A percentile compares a stretch with the other conserved stretches of the same genome.
These are phyloP conservation scores for Amblyraja radiata DNA, from an alignment of 2,797 vertebrate genomes.

Conservation along the genomic window DNA sequence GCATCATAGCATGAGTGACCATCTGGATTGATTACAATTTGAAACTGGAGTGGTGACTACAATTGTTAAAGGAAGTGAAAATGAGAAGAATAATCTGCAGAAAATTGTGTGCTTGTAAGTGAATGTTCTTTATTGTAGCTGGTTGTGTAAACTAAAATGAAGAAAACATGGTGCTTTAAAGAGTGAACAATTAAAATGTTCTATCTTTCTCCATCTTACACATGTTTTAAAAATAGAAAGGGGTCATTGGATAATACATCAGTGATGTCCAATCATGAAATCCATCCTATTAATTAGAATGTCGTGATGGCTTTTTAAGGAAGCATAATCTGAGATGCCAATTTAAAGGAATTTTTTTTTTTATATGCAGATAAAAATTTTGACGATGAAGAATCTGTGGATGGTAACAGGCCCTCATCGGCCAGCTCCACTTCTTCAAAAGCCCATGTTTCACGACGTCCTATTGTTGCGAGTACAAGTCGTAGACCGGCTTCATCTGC, in stretches of 20 bases:
- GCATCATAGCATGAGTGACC: constrained; percentile 49
- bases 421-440: constrained; percentile 84
- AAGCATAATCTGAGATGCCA: neutral
- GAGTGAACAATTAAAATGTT: neutral
- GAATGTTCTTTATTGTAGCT: constrained; percentile 25
- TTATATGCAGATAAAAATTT: constrained; percentile 84
- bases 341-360: constrained; percentile 30
- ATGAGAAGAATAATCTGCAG: constrained; percentile 73
- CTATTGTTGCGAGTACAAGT: constrained; percentile 62
- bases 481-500: constrained; percentile 73
- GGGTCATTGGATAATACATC: constrained; percentile 1
- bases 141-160: neutral
- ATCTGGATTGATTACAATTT: constrained; percentile 43
- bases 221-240: constrained; percentile 1
- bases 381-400: constrained; percentile 96
- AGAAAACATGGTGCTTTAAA: neutral
- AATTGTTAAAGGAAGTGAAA: constrained; percentile 60
- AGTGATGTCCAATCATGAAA: neutral
- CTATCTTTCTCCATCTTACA: neutral
- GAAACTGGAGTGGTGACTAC: constrained; percentile 46
- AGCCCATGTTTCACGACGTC: constrained; percentile 69
- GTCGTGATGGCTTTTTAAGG: neutral
- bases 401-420: constrained; percentile 91
- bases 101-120: constrained; percentile 71
- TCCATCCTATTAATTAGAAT: neutral